phyloP scores from a whole-genome alignment of 1,140 invertebrate genomes.

The Trialeurodes vaporariorum region DNA sequence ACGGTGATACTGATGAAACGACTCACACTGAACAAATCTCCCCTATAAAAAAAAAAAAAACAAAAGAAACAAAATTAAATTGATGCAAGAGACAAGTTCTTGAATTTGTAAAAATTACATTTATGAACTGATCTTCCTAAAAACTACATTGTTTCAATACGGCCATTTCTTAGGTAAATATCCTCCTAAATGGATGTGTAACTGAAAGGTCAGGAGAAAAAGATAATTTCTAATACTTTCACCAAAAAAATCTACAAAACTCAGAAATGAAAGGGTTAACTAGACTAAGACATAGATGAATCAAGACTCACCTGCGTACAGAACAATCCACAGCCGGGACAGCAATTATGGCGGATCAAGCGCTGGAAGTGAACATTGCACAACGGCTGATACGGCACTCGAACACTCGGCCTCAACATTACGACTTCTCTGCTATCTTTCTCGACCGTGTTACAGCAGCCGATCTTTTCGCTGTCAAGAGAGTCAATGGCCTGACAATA shows the following conservation, averaged over 20 bases:
- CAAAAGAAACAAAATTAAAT: too few relatives aligned
- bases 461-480: conserved; percentile 62
- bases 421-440: conserved; percentile 37
- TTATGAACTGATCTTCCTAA: too few relatives aligned
- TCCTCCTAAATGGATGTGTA: too few relatives aligned
- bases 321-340: conserved; percentile 79
- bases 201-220: too few relatives aligned
- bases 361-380: conserved; percentile 69
- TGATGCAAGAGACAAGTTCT: too few relatives aligned
- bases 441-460: conserved; percentile 63
- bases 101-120: too few relatives aligned
- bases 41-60: conserved; percentile 37
- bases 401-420: conserved; percentile 58
- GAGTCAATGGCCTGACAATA: conserved; percentile 63
- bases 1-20: conserved; percentile 57
- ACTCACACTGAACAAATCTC: conserved; percentile 55
- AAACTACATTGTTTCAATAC: too few relatives aligned
- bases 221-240: too few relatives aligned
- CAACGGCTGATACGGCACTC: conserved; percentile 71
- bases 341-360: conserved; percentile 71
- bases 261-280: too few relatives aligned
- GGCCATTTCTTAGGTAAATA: too few relatives aligned
- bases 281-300: too few relatives aligned
- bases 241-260: too few relatives aligned
- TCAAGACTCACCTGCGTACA: conserved; percentile 86